A percentile compares a stretch with the other conserved stretches of the same genome.
Evolutionary conservation across 2,888 invertebrate species (phyloP).

Genomic region (Neoascia interrupta): DNA sequence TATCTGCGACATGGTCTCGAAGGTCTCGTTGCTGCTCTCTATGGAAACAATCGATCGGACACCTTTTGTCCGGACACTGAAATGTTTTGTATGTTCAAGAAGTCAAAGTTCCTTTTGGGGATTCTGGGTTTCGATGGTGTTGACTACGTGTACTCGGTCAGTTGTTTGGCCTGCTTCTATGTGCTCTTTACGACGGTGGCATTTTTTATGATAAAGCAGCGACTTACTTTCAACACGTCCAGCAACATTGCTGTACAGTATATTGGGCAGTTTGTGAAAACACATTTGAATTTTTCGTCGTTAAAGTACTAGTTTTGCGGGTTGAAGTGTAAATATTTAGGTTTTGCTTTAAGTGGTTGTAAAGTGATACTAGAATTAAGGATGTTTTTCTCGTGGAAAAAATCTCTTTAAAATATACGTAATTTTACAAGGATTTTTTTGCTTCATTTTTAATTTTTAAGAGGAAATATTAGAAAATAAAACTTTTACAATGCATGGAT

Average conservation of each 20-base stretch:
- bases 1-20: slow-evolving; percentile 91
- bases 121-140: slow-evolving; percentile 87
- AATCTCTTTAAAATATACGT: slow-evolving; percentile 7
- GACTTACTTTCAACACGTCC: slow-evolving; percentile 86
- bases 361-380: slow-evolving; percentile 58
- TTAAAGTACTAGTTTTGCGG: slow-evolving; percentile 75
- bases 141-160: slow-evolving; percentile 85
- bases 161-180: slow-evolving; percentile 86
- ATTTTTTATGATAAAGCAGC: slow-evolving; percentile 86
- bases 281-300: slow-evolving; percentile 81
- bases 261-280: slow-evolving; percentile 85
- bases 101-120: slow-evolving; percentile 86
- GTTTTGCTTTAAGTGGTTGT: slow-evolving; percentile 46
- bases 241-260: slow-evolving; percentile 85
- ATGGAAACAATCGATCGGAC: slow-evolving; percentile 86
- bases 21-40: slow-evolving; percentile 89
- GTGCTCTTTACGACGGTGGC: slow-evolving; percentile 84
- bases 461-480: too few relatives aligned
- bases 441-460: too few relatives aligned
- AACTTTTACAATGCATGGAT: too few relatives aligned
- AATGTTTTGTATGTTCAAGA: slow-evolving; percentile 87
- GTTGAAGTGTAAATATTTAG: background rate
- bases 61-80: slow-evolving; percentile 87
- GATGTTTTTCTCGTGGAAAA: slow-evolving; percentile 3
- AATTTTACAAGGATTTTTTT: background rate